Base-by-base conservation (phyloP, 1,140 invertebrate genomes). In the Scaptomyza pallida region DNA sequence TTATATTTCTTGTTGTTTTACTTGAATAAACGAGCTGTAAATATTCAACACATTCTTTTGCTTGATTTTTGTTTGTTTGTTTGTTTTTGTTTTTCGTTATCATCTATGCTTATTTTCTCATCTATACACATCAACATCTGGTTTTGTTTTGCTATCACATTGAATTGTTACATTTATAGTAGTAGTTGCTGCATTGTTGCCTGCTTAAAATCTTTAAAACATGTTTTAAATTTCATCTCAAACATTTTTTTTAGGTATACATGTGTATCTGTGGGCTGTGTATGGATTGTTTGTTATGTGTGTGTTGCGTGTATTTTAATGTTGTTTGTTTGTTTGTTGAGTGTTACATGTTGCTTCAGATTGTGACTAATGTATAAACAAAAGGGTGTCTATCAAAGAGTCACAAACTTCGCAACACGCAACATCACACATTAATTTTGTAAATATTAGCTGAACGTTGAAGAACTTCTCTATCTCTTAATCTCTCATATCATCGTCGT, bases 81-180 rank as follows among this genome's bases (percentile, higher is more conserved):
- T 60, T 59, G 26, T 30, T 60, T 59, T 62, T n/a, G n/a, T n/a
- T n/a, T 64, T 63, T 72, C 21, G 17, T 60, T 62, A 72, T 79
- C 62, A 73, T 64, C 77, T 85, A 86, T 78, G 61, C 78, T 78
- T 88, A 82, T 63, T 67, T 71, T 83, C 62, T 88, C 62, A 64
- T 86, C 78, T 89, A 74, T 83, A 89, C 82, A 85, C 81, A 85
- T 82, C 78, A 88, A 88, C 78, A 88, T 89, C 79, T 89, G 83
- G 83, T 88, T 89, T 88, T 88, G 80, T 90, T 85, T 90, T 85
- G 71, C 85, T 90, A 90, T 90, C 89, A 90, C 89, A 90, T 90
- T 90, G 82, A 90, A 90, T 90, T 90, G 89, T 90, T 90, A 89
- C 89, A 90, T 89, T 90, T 90, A 90, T 90, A 90, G 89, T 90